A percentile compares a stretch with the other conserved stretches of the same genome.
phyloP scores from a whole-genome alignment of 2,113 vertebrate genomes.

The Anthoscopus minutus region DNA sequence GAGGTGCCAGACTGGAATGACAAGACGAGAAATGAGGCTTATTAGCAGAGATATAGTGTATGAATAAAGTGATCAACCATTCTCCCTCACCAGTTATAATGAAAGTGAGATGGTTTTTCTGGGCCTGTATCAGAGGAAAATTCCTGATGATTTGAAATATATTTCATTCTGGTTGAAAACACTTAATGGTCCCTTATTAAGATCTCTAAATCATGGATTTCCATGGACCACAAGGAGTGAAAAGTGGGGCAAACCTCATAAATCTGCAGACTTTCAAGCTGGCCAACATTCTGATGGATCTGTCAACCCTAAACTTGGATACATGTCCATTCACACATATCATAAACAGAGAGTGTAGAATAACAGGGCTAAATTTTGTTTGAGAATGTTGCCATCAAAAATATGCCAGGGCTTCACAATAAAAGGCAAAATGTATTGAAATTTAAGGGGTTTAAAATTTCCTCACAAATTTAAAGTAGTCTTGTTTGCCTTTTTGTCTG shows the following conservation, averaged over 20 bases:
- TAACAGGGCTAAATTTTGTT: not conserved
- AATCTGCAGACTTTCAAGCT: not conserved
- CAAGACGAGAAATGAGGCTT: not conserved
- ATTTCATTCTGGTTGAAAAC: not conserved
- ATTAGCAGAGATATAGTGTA: not conserved
- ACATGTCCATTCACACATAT: not conserved
- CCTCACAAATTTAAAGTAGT: not conserved
- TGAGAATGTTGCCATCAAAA: not conserved
- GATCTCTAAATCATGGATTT: not conserved
- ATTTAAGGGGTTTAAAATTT: conserved; percentile 29
- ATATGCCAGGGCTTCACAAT: conserved; percentile 4
- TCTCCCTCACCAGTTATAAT: not conserved
- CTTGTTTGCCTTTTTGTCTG: not conserved
- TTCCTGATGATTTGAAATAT: not conserved
- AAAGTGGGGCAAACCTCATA: not conserved
- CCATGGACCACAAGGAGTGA: not conserved
- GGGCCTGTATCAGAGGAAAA: not conserved
- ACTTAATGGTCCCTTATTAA: not conserved
- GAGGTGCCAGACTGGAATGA: not conserved
- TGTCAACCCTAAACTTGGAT: not conserved
- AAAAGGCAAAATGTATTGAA: conserved; percentile 1
- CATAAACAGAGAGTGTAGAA: not conserved
- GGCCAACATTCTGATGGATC: not conserved
- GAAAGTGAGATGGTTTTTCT: not conserved
- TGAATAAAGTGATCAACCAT: not conserved